Base-by-base conservation (phyloP, 2,113 vertebrate species). In the Albula glossodonta region DNA sequence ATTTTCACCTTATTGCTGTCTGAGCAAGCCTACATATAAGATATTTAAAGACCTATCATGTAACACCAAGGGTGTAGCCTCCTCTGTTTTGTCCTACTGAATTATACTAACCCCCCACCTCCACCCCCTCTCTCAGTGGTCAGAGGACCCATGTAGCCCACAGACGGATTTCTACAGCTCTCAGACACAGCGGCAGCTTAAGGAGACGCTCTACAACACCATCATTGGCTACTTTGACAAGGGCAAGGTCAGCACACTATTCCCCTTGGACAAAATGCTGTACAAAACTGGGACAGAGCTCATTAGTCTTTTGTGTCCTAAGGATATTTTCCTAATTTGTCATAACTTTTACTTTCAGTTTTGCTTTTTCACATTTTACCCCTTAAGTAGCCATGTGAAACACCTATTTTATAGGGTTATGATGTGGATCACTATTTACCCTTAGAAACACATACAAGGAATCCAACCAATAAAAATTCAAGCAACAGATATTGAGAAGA, bases 181-280 rank as follows among this genome's bases (percentile, higher is more conserved):
- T 0, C 97, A 98, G 92, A 98, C 97, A 0, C 97, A 99, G 85
- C 95, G 98, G 1, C 98, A 99, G 90, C 95, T 99, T 88, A 99
- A 99, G 91, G 98, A 99, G 92, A 94, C 92, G 0, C 94, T 99
- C 70, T 99, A 98, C 4, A 96, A 97, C 88, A 97, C 93, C 94
- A 99, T 99, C 93, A 98, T 99, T 89, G 96, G 97, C 85, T 99
- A 99, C 94, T 99, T 99, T 85, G 97, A 99, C 95, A 97, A 98
- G 94, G 98, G 98, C 93, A 99, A 99, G 97, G 98, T 99, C 88
- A 88, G 86, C 74, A 66, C 74, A 66, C 10, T 11, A 41, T 56
- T 57, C 78, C 22, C 84, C 53, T 51, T 5, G 53, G 53, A 3
- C 56, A 70, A 22, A 48, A 41, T 15, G 51, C 57, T 25, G 8